Conservation (phyloP, 2,113 vertebrate genomes). For the Ursus arctos region DNA sequence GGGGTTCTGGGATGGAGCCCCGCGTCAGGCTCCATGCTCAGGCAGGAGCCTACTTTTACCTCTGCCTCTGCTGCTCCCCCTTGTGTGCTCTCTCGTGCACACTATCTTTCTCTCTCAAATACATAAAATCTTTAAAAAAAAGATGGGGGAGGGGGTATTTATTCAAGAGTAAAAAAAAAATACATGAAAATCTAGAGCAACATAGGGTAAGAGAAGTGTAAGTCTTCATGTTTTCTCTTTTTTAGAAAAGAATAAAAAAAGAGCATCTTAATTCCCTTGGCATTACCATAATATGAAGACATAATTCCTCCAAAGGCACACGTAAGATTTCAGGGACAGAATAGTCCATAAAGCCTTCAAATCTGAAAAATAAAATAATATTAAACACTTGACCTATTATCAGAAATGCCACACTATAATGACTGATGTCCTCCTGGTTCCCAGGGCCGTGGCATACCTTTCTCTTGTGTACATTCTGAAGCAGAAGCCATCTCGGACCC, state of each 20-base stretch:
- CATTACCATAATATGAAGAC: slow-evolving; percentile 98
- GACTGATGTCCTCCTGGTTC: neutral
- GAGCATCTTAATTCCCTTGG: neutral
- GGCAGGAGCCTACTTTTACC: no score
- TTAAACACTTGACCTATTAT: neutral
- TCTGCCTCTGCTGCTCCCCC: no score
- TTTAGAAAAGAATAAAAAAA: neutral
- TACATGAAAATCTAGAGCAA: slow-evolving; percentile 37
- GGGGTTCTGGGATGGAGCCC: neutral
- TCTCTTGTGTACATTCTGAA: slow-evolving; percentile 95
- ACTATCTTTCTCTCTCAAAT: no score
- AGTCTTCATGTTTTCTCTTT: neutral
- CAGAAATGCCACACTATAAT: neutral
- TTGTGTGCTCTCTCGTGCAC: no score
- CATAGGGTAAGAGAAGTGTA: neutral
- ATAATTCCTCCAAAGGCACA: slow-evolving; percentile 97
- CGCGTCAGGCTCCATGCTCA: no score
- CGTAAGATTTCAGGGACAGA: slow-evolving; percentile 97
- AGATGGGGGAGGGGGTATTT: neutral
- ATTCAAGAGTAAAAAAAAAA: neutral
- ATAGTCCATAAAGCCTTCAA: slow-evolving; percentile 96
- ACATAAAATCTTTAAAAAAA: neutral
- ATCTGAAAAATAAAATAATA: slow-evolving; percentile 87
- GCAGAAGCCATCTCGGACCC: slow-evolving; percentile 95
- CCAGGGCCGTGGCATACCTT: slow-evolving; percentile 82